Conservation (phyloP, 2,113 vertebrate species). For the Megalops atlanticus region DNA sequence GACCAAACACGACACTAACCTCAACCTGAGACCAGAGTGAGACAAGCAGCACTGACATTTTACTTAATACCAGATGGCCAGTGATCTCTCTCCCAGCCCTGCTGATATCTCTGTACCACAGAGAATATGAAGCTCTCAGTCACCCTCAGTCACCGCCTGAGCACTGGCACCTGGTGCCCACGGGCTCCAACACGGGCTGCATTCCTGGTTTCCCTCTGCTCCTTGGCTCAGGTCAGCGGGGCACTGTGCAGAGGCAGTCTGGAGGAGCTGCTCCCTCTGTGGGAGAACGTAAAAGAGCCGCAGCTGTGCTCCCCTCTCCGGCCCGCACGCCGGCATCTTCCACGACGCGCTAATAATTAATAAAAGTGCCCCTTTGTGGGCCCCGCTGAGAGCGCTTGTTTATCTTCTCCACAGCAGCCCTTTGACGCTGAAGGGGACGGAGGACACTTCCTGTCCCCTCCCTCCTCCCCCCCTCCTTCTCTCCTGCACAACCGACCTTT, state of each 20-base stretch:
- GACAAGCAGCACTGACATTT: no score
- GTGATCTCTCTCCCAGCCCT: not conserved
- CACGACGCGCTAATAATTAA: conserved; percentile 33
- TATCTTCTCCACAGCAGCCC: conserved; percentile 56
- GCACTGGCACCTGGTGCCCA: not conserved
- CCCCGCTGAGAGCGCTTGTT: conserved; percentile 44
- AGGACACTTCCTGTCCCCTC: conserved; percentile 55
- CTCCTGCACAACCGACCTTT: conserved; percentile 44
- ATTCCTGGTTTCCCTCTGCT: not conserved
- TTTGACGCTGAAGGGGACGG: conserved; percentile 48
- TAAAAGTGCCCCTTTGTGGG: conserved; percentile 34
- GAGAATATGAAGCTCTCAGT: not conserved
- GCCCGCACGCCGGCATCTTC: not conserved
- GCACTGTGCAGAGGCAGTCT: not conserved
- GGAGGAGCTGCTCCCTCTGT: not conserved
- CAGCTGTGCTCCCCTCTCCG: not conserved
- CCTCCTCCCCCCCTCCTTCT: conserved; percentile 40
- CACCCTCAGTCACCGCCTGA: not conserved
- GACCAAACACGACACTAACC: no score
- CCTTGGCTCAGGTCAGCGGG: not conserved
- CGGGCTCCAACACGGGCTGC: not conserved
- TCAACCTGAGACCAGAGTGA: no score
- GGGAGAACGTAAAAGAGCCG: not conserved
- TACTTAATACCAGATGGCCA: no score
- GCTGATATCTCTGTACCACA: not conserved